Evolutionary conservation across 1,140 invertebrate species (phyloP), one percentile per base, ranked within the genome.

Genomic region (Drosophila biarmipes): DNA sequence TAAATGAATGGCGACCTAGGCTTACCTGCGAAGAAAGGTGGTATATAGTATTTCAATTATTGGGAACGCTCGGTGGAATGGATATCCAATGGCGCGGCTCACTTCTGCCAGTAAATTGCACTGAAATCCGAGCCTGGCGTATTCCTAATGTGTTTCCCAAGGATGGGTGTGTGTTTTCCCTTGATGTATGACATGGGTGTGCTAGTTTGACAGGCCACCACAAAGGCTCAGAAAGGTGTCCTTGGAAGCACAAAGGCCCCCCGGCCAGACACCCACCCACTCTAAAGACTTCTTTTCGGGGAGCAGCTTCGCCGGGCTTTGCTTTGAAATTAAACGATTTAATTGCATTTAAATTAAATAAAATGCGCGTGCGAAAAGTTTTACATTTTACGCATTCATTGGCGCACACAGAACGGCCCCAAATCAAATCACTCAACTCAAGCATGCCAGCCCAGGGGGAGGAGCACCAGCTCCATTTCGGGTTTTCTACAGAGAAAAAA

Each of bases 311-410:
- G 17, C 11, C 11, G 29, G 67, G 59, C 69, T 64, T 79, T 79
- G 63, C 80, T 84, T 84, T 85, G 71, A 85, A 84, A 80, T 85
- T 85, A 85, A 85, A 77, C 80, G 78, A 73, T 85, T 87, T 79
- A 87, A 87, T 87, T 87, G 85, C 75, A 80, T 89, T 90, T 67
- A 80, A 87, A 74, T 84, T 77, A 76, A 87, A 87, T 87, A 63
- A 82, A 87, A 84, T 79, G 56, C 75, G 75, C 72, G 75, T 87
- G 78, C 74, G 53, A 73, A 87, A 87, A 87, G 84, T 87, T 87
- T 82, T 76, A 59, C 54, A 57, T 75, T 59, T 51, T 52, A 56
- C 76, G 73, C 72, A 82, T 76, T 72, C 77, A 84, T 56, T 69
- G 73, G 56, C 59, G 80, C 64, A 73, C 62, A 81, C 55, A 67